phyloP scores from a whole-genome alignment of 2,113 vertebrate species.

The Tragelaphus buxtoni region DNA sequence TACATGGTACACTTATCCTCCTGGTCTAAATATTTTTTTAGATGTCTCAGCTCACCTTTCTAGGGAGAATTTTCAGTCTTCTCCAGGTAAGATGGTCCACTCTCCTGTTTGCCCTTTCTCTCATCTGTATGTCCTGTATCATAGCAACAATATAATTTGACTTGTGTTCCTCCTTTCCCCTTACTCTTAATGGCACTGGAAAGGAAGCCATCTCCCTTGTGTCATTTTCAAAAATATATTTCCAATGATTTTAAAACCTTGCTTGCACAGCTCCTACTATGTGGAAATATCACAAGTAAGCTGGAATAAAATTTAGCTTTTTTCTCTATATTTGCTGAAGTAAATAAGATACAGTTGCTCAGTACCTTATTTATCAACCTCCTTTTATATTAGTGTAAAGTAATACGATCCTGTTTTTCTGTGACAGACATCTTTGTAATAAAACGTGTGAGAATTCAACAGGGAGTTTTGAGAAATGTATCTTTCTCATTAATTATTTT shows the following conservation, averaged over 20 bases:
- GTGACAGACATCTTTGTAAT: background rate
- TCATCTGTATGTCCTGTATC: background rate
- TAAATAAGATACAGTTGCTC: background rate
- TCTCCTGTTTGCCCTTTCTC: background rate
- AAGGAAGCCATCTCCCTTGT: background rate
- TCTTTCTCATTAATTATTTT: constrained; percentile 36
- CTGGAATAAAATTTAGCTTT: background rate
- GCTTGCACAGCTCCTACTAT: background rate
- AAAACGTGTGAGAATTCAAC: background rate
- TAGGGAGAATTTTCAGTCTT: background rate
- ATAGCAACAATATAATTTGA: background rate
- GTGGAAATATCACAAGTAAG: background rate
- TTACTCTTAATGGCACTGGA: background rate
- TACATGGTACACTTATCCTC: background rate
- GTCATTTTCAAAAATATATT: background rate
- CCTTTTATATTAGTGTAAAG: background rate
- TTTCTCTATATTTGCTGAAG: background rate
- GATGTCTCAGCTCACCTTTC: background rate
- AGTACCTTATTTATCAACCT: constrained; percentile 13
- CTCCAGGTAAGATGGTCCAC: background rate
- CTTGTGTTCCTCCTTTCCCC: background rate
- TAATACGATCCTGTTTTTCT: constrained; percentile 24
- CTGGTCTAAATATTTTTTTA: background rate
- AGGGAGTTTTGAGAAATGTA: constrained; percentile 26
- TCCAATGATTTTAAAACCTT: background rate